phyloP scores from a whole-genome alignment of 2,113 vertebrate genomes.

The Phocoena phocoena region DNA sequence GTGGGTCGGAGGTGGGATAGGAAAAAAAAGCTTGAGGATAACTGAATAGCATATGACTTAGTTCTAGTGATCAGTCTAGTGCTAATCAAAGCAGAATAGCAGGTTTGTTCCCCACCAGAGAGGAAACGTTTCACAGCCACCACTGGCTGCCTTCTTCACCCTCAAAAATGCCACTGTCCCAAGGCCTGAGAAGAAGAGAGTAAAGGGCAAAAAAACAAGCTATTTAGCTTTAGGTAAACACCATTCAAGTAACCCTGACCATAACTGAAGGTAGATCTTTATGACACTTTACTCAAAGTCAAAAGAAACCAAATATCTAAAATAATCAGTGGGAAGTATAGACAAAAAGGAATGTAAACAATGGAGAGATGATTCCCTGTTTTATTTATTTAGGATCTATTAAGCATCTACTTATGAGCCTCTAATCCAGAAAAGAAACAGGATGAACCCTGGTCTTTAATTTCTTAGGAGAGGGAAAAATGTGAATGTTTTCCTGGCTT shows the following conservation, averaged over 20 bases:
- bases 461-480: constrained; percentile 34
- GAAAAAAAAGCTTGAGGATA: not conserved
- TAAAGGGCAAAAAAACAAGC: constrained; percentile 47
- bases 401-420: constrained; percentile 43
- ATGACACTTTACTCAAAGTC: constrained; percentile 23
- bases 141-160: not conserved
- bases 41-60: not conserved
- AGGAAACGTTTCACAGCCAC: not conserved
- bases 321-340: not conserved
- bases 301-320: constrained; percentile 56
- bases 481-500: not conserved
- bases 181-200: constrained; percentile 45
- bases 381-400: constrained; percentile 38
- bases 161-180: not conserved
- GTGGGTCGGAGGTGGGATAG: not conserved
- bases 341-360: constrained; percentile 45
- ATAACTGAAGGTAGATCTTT: not conserved
- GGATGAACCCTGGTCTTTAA: not conserved
- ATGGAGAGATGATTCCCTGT: constrained; percentile 4
- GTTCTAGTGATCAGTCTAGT: constrained; percentile 29
- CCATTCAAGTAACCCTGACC: not conserved
- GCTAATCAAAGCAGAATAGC: not conserved
- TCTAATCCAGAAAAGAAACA: constrained; percentile 32
- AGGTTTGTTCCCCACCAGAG: not conserved
- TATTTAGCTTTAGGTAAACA: constrained; percentile 46